These are phyloP conservation scores for Onychostruthus taczanowskii DNA, from an alignment of 2,113 vertebrate genomes.

Conservation along the genomic window DNA sequence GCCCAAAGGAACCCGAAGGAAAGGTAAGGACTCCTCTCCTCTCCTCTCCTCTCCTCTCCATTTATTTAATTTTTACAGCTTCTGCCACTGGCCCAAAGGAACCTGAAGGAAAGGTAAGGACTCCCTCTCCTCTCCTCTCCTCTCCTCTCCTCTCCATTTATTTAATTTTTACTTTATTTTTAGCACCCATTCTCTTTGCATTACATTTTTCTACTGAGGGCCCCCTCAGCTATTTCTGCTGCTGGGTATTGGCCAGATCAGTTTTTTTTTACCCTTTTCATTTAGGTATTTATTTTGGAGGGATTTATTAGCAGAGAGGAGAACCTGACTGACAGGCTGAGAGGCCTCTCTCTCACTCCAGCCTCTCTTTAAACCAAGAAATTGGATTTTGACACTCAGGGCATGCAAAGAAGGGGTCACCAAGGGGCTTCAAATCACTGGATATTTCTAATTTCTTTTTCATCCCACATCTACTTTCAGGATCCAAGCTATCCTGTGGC, in stretches of 20 bases:
- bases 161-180: not conserved
- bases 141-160: not conserved
- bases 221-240: not conserved
- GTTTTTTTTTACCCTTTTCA: not conserved
- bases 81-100: not conserved
- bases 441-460: not conserved
- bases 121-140: no score
- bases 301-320: not conserved
- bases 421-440: accelerated
- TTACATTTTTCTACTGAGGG: not conserved
- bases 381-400: not conserved
- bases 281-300: not conserved
- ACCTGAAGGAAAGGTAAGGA: not conserved
- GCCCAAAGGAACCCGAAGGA: not conserved
- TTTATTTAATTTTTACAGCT: no score
- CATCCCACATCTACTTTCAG: not conserved
- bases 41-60: no score
- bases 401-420: not conserved
- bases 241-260: not conserved
- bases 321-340: not conserved
- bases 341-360: not conserved
- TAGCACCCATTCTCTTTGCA: not conserved
- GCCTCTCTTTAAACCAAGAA: not conserved
- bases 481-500: not conserved
- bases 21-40: not conserved